phyloP scores from a whole-genome alignment of 53 echinoderm and acorn worm species.

The Apostichopus leukothele region DNA sequence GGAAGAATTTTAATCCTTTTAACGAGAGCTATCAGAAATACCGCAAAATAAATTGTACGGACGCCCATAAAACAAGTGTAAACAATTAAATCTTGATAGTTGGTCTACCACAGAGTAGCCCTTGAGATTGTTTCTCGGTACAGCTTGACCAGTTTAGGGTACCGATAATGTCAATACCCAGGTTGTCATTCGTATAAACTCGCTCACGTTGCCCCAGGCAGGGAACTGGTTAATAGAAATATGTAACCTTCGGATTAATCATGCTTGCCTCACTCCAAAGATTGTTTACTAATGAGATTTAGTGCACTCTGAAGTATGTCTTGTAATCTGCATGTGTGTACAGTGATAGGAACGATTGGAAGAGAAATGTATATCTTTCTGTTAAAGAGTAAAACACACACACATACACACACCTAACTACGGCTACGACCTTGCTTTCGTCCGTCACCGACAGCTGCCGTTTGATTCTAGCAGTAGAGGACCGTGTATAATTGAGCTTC shows the following conservation, averaged over 20 bases:
- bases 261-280: neutral
- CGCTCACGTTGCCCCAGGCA: neutral
- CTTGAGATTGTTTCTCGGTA: slow-evolving; percentile 3
- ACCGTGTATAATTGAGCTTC: neutral
- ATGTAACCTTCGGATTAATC: slow-evolving; percentile 3
- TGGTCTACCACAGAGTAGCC: neutral
- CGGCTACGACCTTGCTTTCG: neutral
- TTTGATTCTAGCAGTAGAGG: neutral
- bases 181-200: neutral
- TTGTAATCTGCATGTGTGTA: neutral
- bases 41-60: neutral
- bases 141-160: neutral
- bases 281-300: neutral
- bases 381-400: neutral
- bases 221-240: neutral
- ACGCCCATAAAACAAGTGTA: neutral
- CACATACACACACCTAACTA: neutral
- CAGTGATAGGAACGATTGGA: neutral
- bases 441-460: neutral
- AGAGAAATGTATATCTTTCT: neutral
- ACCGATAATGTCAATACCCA: neutral
- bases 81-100: neutral
- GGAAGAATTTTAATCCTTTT: neutral
- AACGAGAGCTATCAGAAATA: neutral
- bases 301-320: neutral